phyloP scores from a whole-genome alignment of 2,113 vertebrate genomes.

The Corapipo altera region DNA sequence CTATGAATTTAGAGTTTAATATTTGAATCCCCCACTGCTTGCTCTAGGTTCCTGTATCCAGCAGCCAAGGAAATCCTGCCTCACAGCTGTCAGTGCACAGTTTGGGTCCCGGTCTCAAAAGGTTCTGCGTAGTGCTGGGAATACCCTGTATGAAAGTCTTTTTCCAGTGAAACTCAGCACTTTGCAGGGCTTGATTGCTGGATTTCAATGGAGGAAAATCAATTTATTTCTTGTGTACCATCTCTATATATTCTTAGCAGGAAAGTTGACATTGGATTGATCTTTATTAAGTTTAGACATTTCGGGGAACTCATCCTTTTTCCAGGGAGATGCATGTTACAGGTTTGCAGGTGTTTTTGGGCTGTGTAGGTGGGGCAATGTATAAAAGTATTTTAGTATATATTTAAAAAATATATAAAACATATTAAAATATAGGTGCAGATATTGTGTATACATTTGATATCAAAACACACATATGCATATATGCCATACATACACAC shows the following conservation, averaged over 20 bases:
- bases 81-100: neutral
- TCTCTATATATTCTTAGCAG: neutral
- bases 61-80: neutral
- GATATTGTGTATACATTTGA: accelerated
- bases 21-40: neutral
- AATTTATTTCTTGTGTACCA: accelerated
- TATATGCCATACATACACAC: neutral
- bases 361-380: neutral
- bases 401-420: neutral
- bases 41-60: neutral
- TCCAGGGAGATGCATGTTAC: neutral
- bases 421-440: neutral
- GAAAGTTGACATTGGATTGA: accelerated
- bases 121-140: neutral
- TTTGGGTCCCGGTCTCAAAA: neutral
- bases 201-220: neutral
- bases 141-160: neutral
- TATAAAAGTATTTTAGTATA: neutral
- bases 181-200: neutral
- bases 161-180: neutral
- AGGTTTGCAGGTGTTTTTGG: neutral
- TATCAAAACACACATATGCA: neutral
- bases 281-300: neutral
- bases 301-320: neutral
- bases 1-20: neutral